Base-by-base conservation (phyloP, 2,888 invertebrate species). In the Noctuana brunneofusca region DNA sequence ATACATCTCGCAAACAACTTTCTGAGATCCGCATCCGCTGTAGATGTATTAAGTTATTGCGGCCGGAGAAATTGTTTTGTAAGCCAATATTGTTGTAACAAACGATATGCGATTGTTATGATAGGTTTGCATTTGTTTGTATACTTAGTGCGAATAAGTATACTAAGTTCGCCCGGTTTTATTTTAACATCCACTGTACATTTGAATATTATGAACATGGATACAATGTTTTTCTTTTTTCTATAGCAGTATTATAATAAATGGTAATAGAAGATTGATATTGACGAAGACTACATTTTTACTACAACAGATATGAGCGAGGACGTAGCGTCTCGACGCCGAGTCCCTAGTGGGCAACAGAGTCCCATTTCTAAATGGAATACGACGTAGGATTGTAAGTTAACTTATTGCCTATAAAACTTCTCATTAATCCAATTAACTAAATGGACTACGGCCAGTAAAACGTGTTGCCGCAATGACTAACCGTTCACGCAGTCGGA, bases 391-490 rank as follows among this genome's bases (percentile, higher is more conserved):
- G 50, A 64, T 50, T 66, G 66, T 66, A 58, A 64, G 53, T 53
- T 60, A 58, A 62, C 50, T 66, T 69, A 67, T 63, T 63, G 64
- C 35, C 59, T 58, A 67, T 68, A 67, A 68, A 66, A 64, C 49
- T 32, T 64, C 64, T 64, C 68, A 69, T 70, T 71, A 71, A 66
- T 68, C 64, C 67, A 68, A 71, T 71, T 67, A 69, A 69, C 64
- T 69, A 66, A 68, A 67, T 65, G 64, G 62, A 57, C 59, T 56
- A 53, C 62, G 58, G 63, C 58, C 64, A 66, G 50, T 67, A 58
- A 65, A 67, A 57, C 63, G 50, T 59, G 65, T 58, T 64, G 55
- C 46, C 65, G 63, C 66, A 64, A 67, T 68, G 64, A 68, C 50
- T 50, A 57, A 66, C 66, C 35, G 58, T 63, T 35, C 64, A 50